These are phyloP conservation scores for Manduca sexta DNA, from an alignment of 1,140 invertebrate species.

Conservation along the genomic window DNA sequence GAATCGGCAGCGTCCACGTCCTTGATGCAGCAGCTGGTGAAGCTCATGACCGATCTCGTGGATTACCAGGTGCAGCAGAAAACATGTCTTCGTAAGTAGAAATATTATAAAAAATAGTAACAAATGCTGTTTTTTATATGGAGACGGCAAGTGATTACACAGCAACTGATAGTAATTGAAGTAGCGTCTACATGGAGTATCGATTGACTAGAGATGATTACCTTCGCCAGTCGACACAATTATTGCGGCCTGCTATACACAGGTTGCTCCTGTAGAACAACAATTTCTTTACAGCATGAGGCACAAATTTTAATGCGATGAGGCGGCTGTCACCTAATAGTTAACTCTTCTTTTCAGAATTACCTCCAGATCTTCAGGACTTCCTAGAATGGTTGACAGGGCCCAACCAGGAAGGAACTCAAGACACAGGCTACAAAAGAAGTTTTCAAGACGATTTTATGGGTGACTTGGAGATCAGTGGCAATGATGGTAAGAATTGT, in stretches of 20 bases:
- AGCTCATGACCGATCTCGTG: constrained; percentile 49
- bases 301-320: too few species aligned
- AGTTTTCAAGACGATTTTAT: constrained; percentile 6
- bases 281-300: too few species aligned
- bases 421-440: neutral
- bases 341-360: constrained; percentile 24
- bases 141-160: too few species aligned
- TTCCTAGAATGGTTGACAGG: constrained; percentile 47
- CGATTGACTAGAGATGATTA: too few species aligned
- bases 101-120: neutral
- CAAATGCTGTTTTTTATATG: too few species aligned
- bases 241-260: too few species aligned
- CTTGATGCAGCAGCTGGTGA: constrained; percentile 48
- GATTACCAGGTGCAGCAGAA: constrained; percentile 54
- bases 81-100: constrained; percentile 30
- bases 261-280: too few species aligned
- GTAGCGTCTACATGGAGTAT: too few species aligned
- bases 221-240: too few species aligned
- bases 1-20: constrained; percentile 28
- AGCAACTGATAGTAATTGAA: too few species aligned
- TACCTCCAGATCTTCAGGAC: constrained; percentile 39
- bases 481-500: neutral
- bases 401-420: constrained; percentile 2
- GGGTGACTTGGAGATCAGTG: constrained; percentile 7
- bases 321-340: neutral